These are phyloP conservation scores for Callaeas wilsoni DNA, from an alignment of 2,113 vertebrate genomes.

Conservation along the genomic window DNA sequence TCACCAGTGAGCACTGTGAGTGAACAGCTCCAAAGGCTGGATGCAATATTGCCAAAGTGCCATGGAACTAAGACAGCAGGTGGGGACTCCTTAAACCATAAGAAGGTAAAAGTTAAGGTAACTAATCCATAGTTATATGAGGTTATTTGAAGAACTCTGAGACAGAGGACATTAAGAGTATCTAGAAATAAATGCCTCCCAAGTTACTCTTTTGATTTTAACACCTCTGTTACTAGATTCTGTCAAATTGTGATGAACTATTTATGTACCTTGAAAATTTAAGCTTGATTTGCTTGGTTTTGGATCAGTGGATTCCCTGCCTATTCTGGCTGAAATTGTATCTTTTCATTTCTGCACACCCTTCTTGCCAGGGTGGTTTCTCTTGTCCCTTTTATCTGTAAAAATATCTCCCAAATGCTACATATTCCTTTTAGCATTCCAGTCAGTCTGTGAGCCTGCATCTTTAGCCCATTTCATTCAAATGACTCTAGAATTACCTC, in stretches of 20 bases:
- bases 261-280: background rate
- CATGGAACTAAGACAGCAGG: background rate
- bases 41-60: background rate
- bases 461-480: background rate
- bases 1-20: background rate
- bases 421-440: background rate
- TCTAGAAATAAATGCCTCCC: background rate
- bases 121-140: background rate
- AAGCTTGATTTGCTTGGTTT: background rate
- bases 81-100: background rate
- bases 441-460: background rate
- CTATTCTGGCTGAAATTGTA: background rate
- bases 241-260: background rate
- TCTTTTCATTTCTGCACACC: background rate
- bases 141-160: background rate
- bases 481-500: background rate
- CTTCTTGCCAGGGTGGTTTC: rapidly evolving
- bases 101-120: background rate
- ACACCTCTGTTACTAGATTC: background rate
- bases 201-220: background rate
- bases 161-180: background rate
- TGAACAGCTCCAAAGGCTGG: background rate
- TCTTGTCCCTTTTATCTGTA: background rate
- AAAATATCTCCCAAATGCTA: background rate
- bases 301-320: background rate